Percentiles rank a stretch among this genome's conserved stretches.
These are phyloP conservation scores for Hepsetus odoe DNA, from an alignment of 2,113 vertebrate genomes.

Conservation along the genomic window DNA sequence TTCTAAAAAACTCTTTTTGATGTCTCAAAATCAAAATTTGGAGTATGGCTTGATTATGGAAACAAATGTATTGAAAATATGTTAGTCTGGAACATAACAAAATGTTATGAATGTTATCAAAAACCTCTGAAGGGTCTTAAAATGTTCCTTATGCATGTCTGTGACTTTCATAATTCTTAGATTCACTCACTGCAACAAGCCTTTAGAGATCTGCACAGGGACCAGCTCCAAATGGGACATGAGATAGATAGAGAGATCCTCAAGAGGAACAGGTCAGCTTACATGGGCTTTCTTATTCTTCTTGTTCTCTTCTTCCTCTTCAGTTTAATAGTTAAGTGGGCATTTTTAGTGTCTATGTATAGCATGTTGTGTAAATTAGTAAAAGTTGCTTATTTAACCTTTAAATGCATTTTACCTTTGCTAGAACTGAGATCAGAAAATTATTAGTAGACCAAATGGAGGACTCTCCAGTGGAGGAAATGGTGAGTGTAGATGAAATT, in stretches of 20 bases:
- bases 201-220: slow-evolving; percentile 85
- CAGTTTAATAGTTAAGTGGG: too few species aligned
- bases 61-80: too few species aligned
- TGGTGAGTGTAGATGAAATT: slow-evolving; percentile 74
- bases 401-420: slow-evolving; percentile 25
- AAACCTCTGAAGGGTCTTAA: too few species aligned
- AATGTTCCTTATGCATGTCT: too few species aligned
- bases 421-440: slow-evolving; percentile 84
- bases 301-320: too few species aligned
- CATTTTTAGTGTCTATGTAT: not conserved
- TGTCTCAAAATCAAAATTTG: too few species aligned
- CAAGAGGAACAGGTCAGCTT: slow-evolving; percentile 84
- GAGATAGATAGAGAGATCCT: slow-evolving; percentile 87
- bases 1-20: too few species aligned
- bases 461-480: slow-evolving; percentile 78
- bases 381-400: not conserved
- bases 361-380: not conserved
- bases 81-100: too few species aligned
- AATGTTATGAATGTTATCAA: too few species aligned
- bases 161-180: slow-evolving; percentile 66
- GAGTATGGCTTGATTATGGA: too few species aligned
- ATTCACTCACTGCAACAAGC: slow-evolving; percentile 87
- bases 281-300: too few species aligned
- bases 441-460: slow-evolving; percentile 80
- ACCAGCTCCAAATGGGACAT: slow-evolving; percentile 84